phyloP scores from a whole-genome alignment of 2,113 vertebrate species.

The Amphilophus citrinellus region DNA sequence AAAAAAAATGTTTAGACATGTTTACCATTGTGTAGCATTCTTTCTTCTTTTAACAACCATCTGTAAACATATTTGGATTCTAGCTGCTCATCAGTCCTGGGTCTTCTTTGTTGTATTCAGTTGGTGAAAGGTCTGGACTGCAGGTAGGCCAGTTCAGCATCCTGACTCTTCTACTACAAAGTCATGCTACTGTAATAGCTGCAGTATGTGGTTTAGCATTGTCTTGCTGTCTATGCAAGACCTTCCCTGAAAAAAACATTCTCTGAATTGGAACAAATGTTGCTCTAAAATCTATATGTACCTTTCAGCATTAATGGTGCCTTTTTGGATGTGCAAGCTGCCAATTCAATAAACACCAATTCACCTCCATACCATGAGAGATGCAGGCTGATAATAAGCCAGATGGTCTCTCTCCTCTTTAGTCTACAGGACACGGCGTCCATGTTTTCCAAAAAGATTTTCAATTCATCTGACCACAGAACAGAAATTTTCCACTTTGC shows the following conservation, averaged over 20 bases:
- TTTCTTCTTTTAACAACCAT: not conserved
- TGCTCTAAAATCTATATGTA: not conserved
- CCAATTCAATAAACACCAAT: no score
- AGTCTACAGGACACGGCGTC: no score
- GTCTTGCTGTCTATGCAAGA: not conserved
- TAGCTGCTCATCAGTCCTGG: not conserved
- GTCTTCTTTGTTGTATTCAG: not conserved
- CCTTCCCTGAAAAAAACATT: not conserved
- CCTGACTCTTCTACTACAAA: not conserved
- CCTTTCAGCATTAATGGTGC: not conserved
- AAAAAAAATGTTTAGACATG: fast-evolving
- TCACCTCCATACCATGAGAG: no score
- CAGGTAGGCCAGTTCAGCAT: not conserved
- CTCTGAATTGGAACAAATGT: not conserved
- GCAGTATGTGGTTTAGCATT: not conserved
- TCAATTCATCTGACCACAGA: no score
- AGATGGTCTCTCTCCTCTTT: no score
- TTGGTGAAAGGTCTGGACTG: not conserved
- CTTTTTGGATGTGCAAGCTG: not conserved
- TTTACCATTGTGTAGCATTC: not conserved
- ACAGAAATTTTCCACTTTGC: no score
- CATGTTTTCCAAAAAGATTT: no score
- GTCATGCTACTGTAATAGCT: not conserved
- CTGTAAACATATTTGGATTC: not conserved
- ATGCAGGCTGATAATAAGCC: no score